Evolutionary conservation across 2,113 vertebrate genomes (phyloP).

Genomic region (Sturnus vulgaris): DNA sequence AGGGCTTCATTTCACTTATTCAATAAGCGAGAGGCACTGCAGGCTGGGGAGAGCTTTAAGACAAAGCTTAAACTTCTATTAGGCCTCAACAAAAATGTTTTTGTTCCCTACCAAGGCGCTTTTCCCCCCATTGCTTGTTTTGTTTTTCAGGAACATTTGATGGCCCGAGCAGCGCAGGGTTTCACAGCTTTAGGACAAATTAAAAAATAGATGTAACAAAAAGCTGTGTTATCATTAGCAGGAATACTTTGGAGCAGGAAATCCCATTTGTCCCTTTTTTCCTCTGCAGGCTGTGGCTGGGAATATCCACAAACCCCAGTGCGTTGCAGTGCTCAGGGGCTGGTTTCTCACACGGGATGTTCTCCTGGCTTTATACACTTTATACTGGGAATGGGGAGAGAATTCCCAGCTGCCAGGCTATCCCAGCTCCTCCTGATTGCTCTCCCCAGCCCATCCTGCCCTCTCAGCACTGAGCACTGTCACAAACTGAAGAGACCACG

Average conservation of each 20-base stretch:
- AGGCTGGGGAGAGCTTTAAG: conserved; percentile 50
- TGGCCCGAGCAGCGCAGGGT: background rate
- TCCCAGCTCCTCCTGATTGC: background rate
- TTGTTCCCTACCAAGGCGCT: conserved; percentile 37
- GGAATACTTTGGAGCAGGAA: background rate
- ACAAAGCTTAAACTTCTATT: conserved; percentile 57
- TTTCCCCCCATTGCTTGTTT: background rate
- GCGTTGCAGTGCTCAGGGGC: background rate
- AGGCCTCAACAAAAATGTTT: conserved; percentile 48
- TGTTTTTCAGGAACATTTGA: background rate
- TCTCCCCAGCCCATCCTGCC: background rate
- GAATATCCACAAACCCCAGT: background rate
- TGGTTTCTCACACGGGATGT: too few relatives aligned
- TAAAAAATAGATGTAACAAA: background rate
- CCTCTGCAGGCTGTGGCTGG: background rate
- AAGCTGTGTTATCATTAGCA: background rate
- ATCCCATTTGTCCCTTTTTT: background rate
- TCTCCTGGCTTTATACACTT: fast-evolving
- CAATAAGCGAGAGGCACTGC: conserved; percentile 66
- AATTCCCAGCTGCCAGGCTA: background rate
- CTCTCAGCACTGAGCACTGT: background rate
- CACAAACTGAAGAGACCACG: background rate
- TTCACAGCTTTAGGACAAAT: background rate
- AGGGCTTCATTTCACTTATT: conserved; percentile 71
- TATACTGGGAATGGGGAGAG: background rate